A percentile compares a stretch with the other conserved stretches of the same genome.
phyloP scores from a whole-genome alignment of 2,113 vertebrate species.

The Uria lomvia region DNA sequence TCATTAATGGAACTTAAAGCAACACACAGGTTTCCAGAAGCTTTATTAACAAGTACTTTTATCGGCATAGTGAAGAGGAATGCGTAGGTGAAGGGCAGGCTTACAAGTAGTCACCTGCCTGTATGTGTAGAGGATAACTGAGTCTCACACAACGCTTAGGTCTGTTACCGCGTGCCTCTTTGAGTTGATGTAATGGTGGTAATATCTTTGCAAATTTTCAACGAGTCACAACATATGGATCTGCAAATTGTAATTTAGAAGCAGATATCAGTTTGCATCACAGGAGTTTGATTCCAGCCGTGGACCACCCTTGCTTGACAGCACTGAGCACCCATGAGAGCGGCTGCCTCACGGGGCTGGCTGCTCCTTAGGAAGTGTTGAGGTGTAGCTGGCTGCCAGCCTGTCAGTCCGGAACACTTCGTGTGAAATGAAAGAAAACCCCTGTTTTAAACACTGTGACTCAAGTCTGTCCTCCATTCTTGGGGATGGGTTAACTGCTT shows the following conservation, averaged over 20 bases:
- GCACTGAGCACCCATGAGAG: background rate
- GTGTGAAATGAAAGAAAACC: background rate
- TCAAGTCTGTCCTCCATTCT: fast-evolving
- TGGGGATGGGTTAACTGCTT: background rate
- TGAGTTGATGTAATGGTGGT: background rate
- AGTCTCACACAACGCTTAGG: background rate
- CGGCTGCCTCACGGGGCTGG: fast-evolving
- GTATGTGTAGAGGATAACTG: background rate
- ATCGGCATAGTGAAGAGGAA: background rate
- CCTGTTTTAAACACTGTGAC: background rate
- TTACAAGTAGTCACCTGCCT: background rate
- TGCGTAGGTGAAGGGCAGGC: background rate
- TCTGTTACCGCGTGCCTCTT: background rate
- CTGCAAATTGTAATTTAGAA: background rate
- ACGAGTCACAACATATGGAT: background rate
- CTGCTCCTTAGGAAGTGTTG: fast-evolving
- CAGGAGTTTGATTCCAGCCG: background rate
- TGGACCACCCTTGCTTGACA: background rate
- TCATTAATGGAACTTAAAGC: background rate
- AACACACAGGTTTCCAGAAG: background rate
- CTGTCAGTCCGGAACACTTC: background rate
- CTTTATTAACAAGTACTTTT: background rate
- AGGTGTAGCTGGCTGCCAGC: background rate
- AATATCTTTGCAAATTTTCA: background rate
- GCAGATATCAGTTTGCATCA: background rate